Conservation (phyloP, 2,113 vertebrate genomes). For the Lepisosteus osseus region DNA sequence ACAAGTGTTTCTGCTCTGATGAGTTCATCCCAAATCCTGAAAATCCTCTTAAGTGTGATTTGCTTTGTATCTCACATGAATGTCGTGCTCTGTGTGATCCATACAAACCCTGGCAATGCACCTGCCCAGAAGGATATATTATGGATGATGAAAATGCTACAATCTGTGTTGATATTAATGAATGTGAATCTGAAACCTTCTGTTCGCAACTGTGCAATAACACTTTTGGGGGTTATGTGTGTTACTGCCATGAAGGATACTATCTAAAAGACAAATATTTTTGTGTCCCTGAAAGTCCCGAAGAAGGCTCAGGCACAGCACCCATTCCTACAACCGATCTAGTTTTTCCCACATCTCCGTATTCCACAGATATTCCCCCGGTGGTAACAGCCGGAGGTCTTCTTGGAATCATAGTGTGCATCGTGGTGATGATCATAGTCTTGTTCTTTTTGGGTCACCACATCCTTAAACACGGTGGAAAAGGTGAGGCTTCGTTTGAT, state of each 20-base stretch:
- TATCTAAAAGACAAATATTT: background rate
- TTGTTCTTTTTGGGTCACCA: conserved; percentile 40
- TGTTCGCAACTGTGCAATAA: conserved; percentile 50
- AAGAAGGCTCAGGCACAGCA: conserved; percentile 9
- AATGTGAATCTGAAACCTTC: conserved; percentile 3
- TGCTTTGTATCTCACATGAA: conserved; percentile 36
- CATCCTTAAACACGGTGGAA: conserved; percentile 23
- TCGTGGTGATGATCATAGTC: conserved; percentile 35
- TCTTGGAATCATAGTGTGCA: conserved; percentile 49
- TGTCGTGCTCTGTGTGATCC: conserved; percentile 56
- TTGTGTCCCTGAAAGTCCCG: conserved; percentile 27
- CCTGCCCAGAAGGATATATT: conserved; percentile 49
- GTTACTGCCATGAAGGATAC: conserved; percentile 43
- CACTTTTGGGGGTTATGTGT: conserved; percentile 48
- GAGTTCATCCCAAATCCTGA: conserved; percentile 23
- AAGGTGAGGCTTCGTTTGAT: conserved; percentile 12
- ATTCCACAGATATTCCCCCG: conserved; percentile 7
- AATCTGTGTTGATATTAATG: conserved; percentile 53
- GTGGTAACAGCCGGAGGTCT: conserved; percentile 38
- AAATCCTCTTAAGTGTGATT: conserved; percentile 31
- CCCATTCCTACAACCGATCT: background rate
- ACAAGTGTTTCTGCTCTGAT: conserved; percentile 42
- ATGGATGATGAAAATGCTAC: fast-evolving
- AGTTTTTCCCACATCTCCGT: background rate
- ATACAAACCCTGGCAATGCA: conserved; percentile 44